Base-by-base conservation (phyloP, 2,888 invertebrate genomes). In the Amblyteles armatorius region DNA sequence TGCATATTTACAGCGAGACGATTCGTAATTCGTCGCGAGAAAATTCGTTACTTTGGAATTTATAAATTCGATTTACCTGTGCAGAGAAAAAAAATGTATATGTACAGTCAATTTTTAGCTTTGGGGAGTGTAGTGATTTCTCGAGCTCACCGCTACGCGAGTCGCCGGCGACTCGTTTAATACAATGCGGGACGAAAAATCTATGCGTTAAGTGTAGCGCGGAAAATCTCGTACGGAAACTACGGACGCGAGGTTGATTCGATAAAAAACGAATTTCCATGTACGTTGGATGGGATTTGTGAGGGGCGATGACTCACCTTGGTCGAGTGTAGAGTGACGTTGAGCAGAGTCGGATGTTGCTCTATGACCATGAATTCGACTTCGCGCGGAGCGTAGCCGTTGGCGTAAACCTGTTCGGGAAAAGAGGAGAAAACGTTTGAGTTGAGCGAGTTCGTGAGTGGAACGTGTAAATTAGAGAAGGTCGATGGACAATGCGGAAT, bases 361-460 rank as follows among this genome's bases (percentile, higher is more conserved):
- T 98, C 97, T 69, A 97, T 96, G 9, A 98, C 97, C 94, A 97
- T 96, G 92, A 98, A 98, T 92, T 98, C 98, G 36, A 98, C 95
- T 93, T 98, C 98, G 89, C 96, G 96, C 0, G 98, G 97, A 60
- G 97, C 95, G 92, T 96, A 98, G 57, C 98, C 97, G 91, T 98
- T 97, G 44, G 97, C 98, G 90, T 97, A 96, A 16, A 97, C 97
- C 98, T 98, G 91, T 16, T n/a, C 19, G 9, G 26, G 57, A 84
- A 19, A 44, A 29, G 0, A 63, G 7, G 29, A 9, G 26, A 16
- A 33, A 16, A 33, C 16, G 33, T 1, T 26, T 5, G 29, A 52
- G n/a, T 19, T 0, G 19, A 7, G 13, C 16, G 52, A n/a, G 19
- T 16, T 63, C 33, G 63, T n/a, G 63, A 33, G 63, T 63, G 33